Evolutionary conservation across 2,113 vertebrate genomes (phyloP).

Genomic region (Cyanoliseus patagonus): DNA sequence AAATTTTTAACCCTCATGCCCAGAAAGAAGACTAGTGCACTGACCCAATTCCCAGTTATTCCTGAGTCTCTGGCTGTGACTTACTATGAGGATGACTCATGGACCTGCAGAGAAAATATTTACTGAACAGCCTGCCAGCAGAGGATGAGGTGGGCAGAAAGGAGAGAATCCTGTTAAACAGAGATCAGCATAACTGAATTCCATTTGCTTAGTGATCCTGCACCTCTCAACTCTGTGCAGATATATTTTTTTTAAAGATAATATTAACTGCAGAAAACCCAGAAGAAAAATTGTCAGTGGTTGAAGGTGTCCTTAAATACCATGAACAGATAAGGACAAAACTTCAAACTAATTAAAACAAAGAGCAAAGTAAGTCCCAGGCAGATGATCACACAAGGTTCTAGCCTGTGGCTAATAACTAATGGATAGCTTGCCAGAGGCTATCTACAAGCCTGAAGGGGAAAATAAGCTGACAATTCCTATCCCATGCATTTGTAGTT

Average conservation of each 20-base stretch:
- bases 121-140: neutral
- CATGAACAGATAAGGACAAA: neutral
- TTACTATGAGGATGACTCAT: neutral
- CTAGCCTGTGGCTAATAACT: neutral
- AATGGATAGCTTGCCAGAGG: neutral
- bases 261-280: neutral
- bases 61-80: neutral
- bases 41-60: conserved; percentile 7
- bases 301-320: neutral
- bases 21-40: neutral
- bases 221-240: neutral
- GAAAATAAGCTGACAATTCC: neutral
- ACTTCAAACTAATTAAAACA: neutral
- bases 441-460: neutral
- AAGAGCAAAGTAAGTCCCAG: neutral
- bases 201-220: conserved; percentile 20
- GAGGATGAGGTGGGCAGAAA: conserved; percentile 31
- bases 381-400: neutral
- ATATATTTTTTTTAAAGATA: neutral
- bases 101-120: conserved; percentile 48
- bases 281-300: neutral
- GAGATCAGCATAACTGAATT: neutral
- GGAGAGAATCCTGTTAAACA: neutral
- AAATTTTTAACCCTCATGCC: neutral
- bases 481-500: neutral